These are phyloP conservation scores for Tetragonisca angustula DNA, from an alignment of 2,888 invertebrate genomes.

Conservation along the genomic window DNA sequence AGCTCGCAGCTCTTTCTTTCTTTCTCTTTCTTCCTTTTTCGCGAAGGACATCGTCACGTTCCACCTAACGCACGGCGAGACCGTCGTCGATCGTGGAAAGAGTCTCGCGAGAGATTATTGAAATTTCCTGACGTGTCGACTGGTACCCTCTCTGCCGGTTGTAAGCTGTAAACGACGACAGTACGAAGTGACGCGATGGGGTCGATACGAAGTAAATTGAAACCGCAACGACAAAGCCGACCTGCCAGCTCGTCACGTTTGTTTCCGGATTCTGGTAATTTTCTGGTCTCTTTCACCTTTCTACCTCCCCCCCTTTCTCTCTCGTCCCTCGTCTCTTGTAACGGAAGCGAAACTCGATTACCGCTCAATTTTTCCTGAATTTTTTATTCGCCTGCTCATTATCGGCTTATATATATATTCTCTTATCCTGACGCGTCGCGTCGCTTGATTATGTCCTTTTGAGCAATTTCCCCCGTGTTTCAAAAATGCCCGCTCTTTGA, in stretches of 20 bases:
- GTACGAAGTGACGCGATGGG: neutral
- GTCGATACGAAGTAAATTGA: slow-evolving; percentile 36
- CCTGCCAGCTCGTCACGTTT: slow-evolving; percentile 10
- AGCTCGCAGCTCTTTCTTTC: neutral
- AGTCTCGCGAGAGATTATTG: neutral
- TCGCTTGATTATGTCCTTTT: slow-evolving; percentile 36
- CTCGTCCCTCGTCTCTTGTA: neutral
- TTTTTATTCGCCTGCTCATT: slow-evolving; percentile 31
- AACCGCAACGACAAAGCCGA: slow-evolving; percentile 31
- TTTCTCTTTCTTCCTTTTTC: too few relatives aligned
- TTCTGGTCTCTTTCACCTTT: neutral
- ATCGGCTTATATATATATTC: neutral
- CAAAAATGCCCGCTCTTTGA: neutral
- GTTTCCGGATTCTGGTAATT: slow-evolving; percentile 8
- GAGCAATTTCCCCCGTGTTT: slow-evolving; percentile 38
- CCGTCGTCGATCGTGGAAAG: neutral
- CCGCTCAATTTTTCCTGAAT: slow-evolving; percentile 29
- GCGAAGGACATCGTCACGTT: neutral
- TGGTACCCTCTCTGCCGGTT: neutral
- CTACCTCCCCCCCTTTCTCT: neutral
- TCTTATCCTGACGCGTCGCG: neutral
- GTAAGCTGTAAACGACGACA: slow-evolving; percentile 1
- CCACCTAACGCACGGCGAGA: neutral
- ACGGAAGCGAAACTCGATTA: slow-evolving; percentile 30
- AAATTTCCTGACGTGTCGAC: slow-evolving; percentile 8